These are phyloP conservation scores for Phenacoccus solenopsis DNA, from an alignment of 1,140 invertebrate species.

Conservation along the genomic window DNA sequence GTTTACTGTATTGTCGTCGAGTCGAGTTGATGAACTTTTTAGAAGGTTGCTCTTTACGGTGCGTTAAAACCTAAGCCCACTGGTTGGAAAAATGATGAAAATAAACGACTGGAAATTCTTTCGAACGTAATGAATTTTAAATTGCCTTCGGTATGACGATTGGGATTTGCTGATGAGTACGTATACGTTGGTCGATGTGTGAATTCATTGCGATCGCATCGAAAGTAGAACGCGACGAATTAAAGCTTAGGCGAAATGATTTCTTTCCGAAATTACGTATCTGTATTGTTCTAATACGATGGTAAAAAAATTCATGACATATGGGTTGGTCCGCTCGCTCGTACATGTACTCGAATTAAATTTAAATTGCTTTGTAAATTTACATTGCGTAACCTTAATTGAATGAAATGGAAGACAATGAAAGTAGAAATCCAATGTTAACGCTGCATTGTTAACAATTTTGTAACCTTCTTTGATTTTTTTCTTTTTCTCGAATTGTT, in stretches of 20 bases:
- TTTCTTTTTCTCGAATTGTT: neutral
- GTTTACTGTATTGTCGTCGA: no score
- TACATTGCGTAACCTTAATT: neutral
- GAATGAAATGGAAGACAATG: neutral
- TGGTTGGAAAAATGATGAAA: neutral
- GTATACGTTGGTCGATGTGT: neutral
- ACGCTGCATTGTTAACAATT: neutral
- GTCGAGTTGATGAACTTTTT: no score
- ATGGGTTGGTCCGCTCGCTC: neutral
- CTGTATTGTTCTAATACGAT: neutral
- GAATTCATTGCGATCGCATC: neutral
- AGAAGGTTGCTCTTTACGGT: no score
- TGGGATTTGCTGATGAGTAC: neutral
- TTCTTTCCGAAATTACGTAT: neutral
- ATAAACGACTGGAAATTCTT: neutral
- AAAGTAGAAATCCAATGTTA: slow-evolving; percentile 3
- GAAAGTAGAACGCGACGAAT: neutral
- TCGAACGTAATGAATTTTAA: neutral
- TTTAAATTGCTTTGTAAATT: neutral
- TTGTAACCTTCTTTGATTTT: neutral
- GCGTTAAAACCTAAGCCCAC: neutral
- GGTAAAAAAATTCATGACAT: neutral
- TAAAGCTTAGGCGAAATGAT: neutral
- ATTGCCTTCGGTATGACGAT: neutral
- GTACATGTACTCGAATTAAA: neutral